Evolutionary conservation across 2,797 vertebrate species (phyloP).

Genomic region (Sebastes glaucus): DNA sequence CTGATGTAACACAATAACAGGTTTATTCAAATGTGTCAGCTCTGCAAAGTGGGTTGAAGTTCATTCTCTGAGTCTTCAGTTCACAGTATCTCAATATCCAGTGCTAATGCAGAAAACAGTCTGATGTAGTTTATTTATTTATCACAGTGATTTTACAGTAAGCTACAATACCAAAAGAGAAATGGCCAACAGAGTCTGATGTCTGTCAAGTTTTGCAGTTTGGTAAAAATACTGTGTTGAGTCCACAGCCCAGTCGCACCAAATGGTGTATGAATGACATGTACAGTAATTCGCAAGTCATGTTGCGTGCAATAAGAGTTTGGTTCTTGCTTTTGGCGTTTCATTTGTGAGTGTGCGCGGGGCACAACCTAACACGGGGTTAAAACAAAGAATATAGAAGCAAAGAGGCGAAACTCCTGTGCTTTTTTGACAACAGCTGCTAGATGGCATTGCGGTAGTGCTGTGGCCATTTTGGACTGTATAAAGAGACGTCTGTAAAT

Average conservation of each 20-base stretch:
- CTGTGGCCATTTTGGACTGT: too few species aligned
- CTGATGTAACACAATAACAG: not conserved
- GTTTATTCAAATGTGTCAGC: not conserved
- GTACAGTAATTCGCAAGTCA: too few species aligned
- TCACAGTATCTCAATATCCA: not conserved
- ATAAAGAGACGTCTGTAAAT: too few species aligned
- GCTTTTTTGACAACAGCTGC: too few species aligned
- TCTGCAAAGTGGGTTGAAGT: not conserved
- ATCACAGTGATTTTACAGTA: not conserved
- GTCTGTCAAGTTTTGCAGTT: not conserved
- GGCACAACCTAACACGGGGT: too few species aligned
- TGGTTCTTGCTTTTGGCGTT: too few species aligned
- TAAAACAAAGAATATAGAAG: too few species aligned
- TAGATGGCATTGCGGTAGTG: too few species aligned
- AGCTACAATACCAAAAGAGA: not conserved
- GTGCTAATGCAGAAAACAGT: not conserved
- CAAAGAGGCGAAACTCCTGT: too few species aligned
- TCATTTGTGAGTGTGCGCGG: accelerated
- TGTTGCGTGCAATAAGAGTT: too few species aligned
- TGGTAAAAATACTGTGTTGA: not conserved
- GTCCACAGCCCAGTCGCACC: too few species aligned
- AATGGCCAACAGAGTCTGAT: not conserved
- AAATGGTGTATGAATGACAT: too few species aligned
- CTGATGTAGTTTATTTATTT: not conserved
- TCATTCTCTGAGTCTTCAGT: not conserved